Evolutionary conservation across 2,797 vertebrate species (phyloP).

Genomic region (Notolepis coatsorum): DNA sequence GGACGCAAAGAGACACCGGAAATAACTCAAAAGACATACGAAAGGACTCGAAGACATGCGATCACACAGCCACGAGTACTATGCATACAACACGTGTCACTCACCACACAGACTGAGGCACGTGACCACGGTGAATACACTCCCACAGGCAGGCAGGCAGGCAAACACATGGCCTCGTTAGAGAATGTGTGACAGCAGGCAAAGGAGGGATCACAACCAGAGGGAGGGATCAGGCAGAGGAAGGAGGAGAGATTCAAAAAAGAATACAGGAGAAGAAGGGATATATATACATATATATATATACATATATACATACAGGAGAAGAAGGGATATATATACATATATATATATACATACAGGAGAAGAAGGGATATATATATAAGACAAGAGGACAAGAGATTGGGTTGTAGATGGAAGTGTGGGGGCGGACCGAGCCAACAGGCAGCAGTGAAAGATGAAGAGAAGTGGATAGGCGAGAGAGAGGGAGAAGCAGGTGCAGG

Average conservation of each 20-base stretch:
- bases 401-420: slow-evolving; percentile 38
- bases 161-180: slow-evolving; percentile 8
- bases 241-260: background rate
- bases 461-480: slow-evolving; percentile 81
- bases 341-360: slow-evolving; percentile 18
- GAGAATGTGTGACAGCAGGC: slow-evolving; percentile 6
- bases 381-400: slow-evolving; percentile 12
- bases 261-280: slow-evolving; percentile 4
- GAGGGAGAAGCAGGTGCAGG: slow-evolving; percentile 78
- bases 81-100: background rate
- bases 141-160: background rate
- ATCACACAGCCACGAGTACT: slow-evolving; percentile 31
- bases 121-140: no score
- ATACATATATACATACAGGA: slow-evolving; percentile 16
- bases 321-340: background rate
- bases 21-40: slow-evolving; percentile 6
- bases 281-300: no score
- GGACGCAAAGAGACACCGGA: slow-evolving; percentile 8
- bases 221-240: background rate
- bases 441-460: slow-evolving; percentile 62
- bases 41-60: slow-evolving; percentile 25
- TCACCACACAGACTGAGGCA: background rate
- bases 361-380: background rate
- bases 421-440: slow-evolving; percentile 49
- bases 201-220: background rate